A percentile compares a stretch with the other conserved stretches of the same genome.
phyloP scores from a whole-genome alignment of 2,888 invertebrate genomes.

The Mermis nigrescens region DNA sequence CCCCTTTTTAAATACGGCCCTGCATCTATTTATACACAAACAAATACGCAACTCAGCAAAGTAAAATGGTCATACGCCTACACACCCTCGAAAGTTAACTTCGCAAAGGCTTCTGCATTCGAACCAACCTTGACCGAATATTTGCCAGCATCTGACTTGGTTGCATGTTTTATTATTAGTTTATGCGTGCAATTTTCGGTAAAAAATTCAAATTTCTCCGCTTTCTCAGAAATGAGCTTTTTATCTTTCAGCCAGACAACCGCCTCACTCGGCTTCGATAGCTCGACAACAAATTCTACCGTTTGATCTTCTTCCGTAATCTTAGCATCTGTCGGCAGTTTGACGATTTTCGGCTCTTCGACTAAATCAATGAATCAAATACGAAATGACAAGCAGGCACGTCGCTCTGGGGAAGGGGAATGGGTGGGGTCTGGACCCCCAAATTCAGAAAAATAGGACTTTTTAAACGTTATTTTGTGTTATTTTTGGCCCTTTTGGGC shows the following conservation, averaged over 20 bases:
- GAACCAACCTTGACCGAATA: conserved; percentile 5
- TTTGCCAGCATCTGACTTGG: conserved; percentile 21
- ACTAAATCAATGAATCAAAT: no score
- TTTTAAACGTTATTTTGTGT: no score
- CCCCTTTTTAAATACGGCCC: no score
- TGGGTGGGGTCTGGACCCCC: no score
- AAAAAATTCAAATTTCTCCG: conserved; percentile 68
- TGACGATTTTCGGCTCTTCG: no score
- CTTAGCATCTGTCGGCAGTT: conserved; percentile 44
- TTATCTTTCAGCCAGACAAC: conserved; percentile 28
- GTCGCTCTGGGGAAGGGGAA: no score
- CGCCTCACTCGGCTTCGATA: conserved; percentile 30
- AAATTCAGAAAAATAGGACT: no score
- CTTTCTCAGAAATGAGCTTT: conserved; percentile 48
- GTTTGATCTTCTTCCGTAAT: conserved; percentile 54
- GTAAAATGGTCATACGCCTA: no score
- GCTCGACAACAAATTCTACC: conserved; percentile 53
- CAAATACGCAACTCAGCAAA: no score
- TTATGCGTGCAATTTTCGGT: conserved; percentile 62
- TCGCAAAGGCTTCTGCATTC: background rate
- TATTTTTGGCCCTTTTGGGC: no score
- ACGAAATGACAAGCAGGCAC: no score
- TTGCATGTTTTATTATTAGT: conserved; percentile 38
- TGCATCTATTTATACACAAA: no score
- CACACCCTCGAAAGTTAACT: conserved; percentile 3